Conservation (phyloP, 1,140 invertebrate species). For the Pissodes strobi region DNA sequence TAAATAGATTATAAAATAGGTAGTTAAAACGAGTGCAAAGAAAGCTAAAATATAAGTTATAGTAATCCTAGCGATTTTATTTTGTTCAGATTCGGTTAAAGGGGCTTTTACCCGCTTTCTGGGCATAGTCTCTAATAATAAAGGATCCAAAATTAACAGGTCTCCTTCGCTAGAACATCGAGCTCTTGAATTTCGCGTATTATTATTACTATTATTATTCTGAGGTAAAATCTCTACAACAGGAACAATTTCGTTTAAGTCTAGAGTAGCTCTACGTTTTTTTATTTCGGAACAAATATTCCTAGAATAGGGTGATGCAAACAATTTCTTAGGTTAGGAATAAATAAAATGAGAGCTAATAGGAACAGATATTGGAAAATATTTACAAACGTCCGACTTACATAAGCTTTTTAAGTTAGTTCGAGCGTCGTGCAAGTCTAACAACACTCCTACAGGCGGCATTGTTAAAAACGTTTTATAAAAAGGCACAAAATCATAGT, state of each 20-base stretch:
- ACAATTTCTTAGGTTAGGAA: slow-evolving; percentile 14
- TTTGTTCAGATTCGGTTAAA: slow-evolving; percentile 55
- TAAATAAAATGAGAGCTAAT: slow-evolving; percentile 15
- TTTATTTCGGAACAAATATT: slow-evolving; percentile 6
- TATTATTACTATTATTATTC: slow-evolving; percentile 9
- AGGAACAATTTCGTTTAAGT: slow-evolving; percentile 51
- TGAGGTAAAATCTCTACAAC: slow-evolving; percentile 34
- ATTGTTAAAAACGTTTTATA: slow-evolving; percentile 30
- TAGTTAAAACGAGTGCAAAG: slow-evolving; percentile 58
- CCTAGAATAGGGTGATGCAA: slow-evolving; percentile 27
- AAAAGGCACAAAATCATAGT: slow-evolving; percentile 36
- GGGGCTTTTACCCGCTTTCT: slow-evolving; percentile 27
- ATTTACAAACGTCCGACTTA: background rate
- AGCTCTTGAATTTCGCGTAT: slow-evolving; percentile 9
- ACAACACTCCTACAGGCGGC: slow-evolving; percentile 14
- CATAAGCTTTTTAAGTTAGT: background rate
- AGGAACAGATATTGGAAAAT: slow-evolving; percentile 4
- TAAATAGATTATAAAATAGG: slow-evolving; percentile 62
- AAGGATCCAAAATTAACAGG: slow-evolving; percentile 58
- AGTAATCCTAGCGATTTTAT: slow-evolving; percentile 59
- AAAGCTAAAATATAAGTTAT: slow-evolving; percentile 60
- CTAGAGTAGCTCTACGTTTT: slow-evolving; percentile 29
- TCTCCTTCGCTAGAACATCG: slow-evolving; percentile 31
- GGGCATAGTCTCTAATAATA: slow-evolving; percentile 54
- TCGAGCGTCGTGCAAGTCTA: slow-evolving; percentile 9